A percentile compares a stretch with the other conserved stretches of the same genome.
phyloP scores from a whole-genome alignment of 2,797 vertebrate species.

The Parauchenoglanis ngamensis region DNA sequence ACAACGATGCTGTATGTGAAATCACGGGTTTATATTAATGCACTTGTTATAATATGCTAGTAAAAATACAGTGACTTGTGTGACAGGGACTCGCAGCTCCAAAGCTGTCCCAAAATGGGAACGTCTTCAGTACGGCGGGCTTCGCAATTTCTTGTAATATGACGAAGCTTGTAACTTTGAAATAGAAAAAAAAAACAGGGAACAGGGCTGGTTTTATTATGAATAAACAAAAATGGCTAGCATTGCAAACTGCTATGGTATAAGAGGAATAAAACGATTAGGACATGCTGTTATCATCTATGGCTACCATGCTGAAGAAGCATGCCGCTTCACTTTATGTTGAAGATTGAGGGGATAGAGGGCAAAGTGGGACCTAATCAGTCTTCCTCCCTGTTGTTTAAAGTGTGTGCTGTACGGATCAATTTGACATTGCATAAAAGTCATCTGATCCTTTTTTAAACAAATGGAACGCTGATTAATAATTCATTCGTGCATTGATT shows the following conservation, averaged over 20 bases:
- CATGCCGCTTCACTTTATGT: conserved; percentile 6
- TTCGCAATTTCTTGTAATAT: background rate
- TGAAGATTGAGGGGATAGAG: background rate
- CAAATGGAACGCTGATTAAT: conserved; percentile 70
- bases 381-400: conserved; percentile 37
- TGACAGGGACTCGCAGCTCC: background rate
- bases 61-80: background rate
- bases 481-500: conserved; percentile 71
- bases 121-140: background rate
- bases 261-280: background rate
- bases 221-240: background rate
- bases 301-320: background rate
- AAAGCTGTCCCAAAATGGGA: background rate
- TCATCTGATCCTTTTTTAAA: conserved; percentile 70
- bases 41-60: background rate
- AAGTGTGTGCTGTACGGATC: conserved; percentile 61
- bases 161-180: background rate
- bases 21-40: background rate
- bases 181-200: no score
- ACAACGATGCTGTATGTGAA: background rate
- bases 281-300: background rate
- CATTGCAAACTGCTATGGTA: background rate
- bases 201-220: background rate
- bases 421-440: conserved; percentile 71
- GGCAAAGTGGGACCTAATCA: conserved; percentile 29